Percentiles rank a stretch among this genome's conserved stretches.
These are phyloP conservation scores for Scalopus aquaticus DNA, from an alignment of 2,113 vertebrate genomes.

Conservation along the genomic window DNA sequence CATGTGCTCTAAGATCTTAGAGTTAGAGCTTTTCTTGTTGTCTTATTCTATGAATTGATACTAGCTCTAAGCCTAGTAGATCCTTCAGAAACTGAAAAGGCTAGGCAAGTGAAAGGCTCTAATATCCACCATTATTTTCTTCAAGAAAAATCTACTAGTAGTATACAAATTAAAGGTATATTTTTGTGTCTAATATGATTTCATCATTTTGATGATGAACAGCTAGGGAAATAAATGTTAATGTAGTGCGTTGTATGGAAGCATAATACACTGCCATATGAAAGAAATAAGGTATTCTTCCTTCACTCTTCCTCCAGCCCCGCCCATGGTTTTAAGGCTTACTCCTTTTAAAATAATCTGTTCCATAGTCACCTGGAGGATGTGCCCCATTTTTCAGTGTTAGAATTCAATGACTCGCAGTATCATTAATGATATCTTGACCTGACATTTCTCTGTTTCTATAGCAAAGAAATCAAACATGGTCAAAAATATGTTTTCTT, in stretches of 20 bases:
- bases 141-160: not conserved
- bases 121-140: not conserved
- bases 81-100: not conserved
- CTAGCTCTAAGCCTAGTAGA: too few species aligned
- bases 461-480: not conserved
- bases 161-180: not conserved
- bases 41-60: not conserved
- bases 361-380: not conserved
- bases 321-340: not conserved
- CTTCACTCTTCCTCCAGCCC: not conserved
- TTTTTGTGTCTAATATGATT: not conserved
- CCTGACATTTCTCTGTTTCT: not conserved
- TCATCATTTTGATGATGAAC: not conserved
- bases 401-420: not conserved
- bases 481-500: not conserved
- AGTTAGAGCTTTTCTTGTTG: not conserved
- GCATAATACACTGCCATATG: not conserved
- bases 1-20: not conserved
- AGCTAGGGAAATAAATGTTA: not conserved
- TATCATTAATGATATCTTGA: not conserved
- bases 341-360: not conserved
- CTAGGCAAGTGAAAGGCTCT: not conserved
- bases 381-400: not conserved
- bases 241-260: fast-evolving
- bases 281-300: not conserved